Conservation (phyloP, 2,113 vertebrate species). For the Aix galericulata region DNA sequence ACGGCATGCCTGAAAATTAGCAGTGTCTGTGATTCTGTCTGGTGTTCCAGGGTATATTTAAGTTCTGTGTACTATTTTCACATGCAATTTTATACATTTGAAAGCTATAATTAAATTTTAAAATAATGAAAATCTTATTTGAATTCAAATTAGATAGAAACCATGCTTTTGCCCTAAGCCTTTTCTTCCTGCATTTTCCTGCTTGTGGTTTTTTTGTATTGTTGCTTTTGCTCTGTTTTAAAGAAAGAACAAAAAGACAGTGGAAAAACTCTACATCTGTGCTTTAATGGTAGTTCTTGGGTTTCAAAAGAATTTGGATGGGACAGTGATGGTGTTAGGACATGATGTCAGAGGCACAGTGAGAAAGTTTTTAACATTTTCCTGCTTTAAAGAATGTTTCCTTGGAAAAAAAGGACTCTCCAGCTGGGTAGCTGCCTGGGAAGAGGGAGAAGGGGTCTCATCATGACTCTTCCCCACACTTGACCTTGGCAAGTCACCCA, state of each 20-base stretch:
- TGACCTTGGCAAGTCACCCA: background rate
- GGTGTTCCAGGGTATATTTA: constrained; percentile 13
- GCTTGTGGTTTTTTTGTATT: background rate
- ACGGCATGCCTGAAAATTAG: background rate
- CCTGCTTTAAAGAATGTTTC: background rate
- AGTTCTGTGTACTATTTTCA: constrained; percentile 23
- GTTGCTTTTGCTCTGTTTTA: background rate
- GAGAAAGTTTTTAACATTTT: background rate
- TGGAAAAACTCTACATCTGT: background rate
- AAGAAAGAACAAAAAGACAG: background rate
- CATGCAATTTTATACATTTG: constrained; percentile 30
- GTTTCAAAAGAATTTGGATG: background rate
- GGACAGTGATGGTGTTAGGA: background rate
- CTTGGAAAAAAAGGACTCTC: background rate
- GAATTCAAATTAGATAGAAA: constrained; percentile 54
- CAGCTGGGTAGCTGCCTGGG: background rate
- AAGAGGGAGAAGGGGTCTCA: background rate
- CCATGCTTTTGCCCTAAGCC: background rate
- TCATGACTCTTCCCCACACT: background rate
- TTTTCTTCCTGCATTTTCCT: constrained; percentile 33
- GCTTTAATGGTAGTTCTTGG: background rate
- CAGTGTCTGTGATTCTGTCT: background rate
- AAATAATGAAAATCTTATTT: constrained; percentile 55
- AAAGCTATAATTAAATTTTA: constrained; percentile 37
- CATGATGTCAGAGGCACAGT: background rate